Percentiles rank a stretch among this genome's conserved stretches.
Evolutionary conservation across 2,113 vertebrate genomes (phyloP).

Genomic region (Micronisus gabar): DNA sequence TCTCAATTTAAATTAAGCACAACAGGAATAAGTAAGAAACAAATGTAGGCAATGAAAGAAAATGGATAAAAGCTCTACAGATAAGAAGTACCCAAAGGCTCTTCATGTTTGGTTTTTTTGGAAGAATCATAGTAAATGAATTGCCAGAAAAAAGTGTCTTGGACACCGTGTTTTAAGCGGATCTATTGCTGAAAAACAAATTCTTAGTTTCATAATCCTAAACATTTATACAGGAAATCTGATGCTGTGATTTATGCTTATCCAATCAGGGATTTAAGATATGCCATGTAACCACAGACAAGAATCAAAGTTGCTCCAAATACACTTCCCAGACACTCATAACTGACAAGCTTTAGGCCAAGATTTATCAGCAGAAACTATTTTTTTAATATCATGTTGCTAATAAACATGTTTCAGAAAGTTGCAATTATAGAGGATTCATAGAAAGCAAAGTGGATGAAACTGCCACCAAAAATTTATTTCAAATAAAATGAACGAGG

Average conservation of each 20-base stretch:
- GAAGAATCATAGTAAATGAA: neutral
- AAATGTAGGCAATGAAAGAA: neutral
- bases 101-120: neutral
- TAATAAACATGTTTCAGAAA: neutral
- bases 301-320: slow-evolving; percentile 38
- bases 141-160: neutral
- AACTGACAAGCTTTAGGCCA: slow-evolving; percentile 23
- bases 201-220: neutral
- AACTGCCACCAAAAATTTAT: neutral
- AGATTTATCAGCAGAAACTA: neutral
- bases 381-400: neutral
- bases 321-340: neutral
- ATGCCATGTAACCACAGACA: neutral
- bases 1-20: neutral
- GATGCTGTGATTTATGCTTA: neutral
- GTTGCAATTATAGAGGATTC: neutral
- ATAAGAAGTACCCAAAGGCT: neutral
- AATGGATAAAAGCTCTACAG: neutral
- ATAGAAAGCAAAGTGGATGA: neutral
- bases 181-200: neutral
- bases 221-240: neutral
- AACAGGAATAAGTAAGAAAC: neutral
- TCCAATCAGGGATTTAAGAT: slow-evolving; percentile 23
- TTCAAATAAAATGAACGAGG: neutral
- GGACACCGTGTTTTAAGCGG: neutral